Base-by-base conservation (phyloP, 1,140 invertebrate genomes). In the Platorchestia sp. region DNA sequence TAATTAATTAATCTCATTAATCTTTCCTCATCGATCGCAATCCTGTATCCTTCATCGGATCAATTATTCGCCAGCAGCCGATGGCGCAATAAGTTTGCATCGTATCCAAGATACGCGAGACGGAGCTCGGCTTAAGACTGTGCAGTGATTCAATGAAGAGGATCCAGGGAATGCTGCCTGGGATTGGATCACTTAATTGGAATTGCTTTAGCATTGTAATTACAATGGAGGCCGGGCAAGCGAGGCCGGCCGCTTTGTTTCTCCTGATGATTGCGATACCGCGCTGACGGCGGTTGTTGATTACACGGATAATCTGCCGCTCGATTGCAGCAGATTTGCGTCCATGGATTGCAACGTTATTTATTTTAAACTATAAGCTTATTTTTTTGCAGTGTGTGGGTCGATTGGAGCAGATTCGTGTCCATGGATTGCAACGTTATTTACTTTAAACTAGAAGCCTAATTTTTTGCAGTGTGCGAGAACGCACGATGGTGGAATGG, bases 161-260 rank as follows among this genome's bases (percentile, higher is more conserved):
- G 87, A 90, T 90, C 44, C 87, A 19, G 44, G 87, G 87, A 90
- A 90, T 90, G 87, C 87, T 43, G 87, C 27, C 87, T 44, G 41
- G 87, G 87, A 90, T 90, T 90, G 87, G 87, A 90, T 90, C 87
- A 90, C 87, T 90, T 90, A 90, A 90, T 90, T 90, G 87, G 87
- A 90, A 90, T 90, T 90, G 87, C 87, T 90, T 90, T 90, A 90
- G 87, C 87, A 90, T 90, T 43, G 41, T 44, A 90, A 90, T 90
- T 90, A 90, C 87, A 42, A 22, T 90, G 44, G 87, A 75, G 59
- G 59, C 36, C 27, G 41, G 41, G 44, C 87, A 45, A 22, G 87
- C 22, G 19, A 42, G 41, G 14, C 41, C 44, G 14, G 41, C 87
- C 10, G 41, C 87, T 90, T 90, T 90, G 87, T 90, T 90, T 42